Evolutionary conservation across 2,797 vertebrate genomes (phyloP).

Genomic region (Dermochelys coriacea): DNA sequence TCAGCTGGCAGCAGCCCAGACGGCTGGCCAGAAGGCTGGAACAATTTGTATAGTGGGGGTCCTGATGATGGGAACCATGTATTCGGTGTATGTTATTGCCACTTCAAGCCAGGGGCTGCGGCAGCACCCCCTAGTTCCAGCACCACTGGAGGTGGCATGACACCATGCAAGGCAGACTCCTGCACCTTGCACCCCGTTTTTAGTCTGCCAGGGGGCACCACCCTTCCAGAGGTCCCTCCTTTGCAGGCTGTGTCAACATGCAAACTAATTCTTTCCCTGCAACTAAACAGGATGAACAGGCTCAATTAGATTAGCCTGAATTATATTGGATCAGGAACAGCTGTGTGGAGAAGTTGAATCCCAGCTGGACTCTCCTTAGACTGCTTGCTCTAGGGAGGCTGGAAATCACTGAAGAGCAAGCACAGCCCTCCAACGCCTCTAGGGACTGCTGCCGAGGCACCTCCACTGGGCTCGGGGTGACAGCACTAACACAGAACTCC

Average conservation of each 20-base stretch:
- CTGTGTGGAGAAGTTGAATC: fast-evolving
- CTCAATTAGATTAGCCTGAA: background rate
- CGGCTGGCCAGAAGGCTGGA: background rate
- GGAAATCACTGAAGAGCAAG: background rate
- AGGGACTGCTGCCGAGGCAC: fast-evolving
- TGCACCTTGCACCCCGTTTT: background rate
- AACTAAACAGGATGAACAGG: background rate
- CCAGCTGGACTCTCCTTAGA: background rate
- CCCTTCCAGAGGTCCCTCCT: background rate
- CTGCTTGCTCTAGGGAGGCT: background rate
- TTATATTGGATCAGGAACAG: background rate
- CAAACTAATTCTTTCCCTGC: background rate
- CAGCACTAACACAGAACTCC: fast-evolving
- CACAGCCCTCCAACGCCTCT: background rate
- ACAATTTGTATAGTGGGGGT: too few relatives aligned
- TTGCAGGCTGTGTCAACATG: background rate
- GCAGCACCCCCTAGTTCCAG: too few relatives aligned
- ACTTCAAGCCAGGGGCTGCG: too few relatives aligned
- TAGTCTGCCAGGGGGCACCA: background rate
- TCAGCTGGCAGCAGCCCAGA: too few relatives aligned
- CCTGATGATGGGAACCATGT: too few relatives aligned
- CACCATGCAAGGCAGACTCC: background rate
- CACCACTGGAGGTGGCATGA: too few relatives aligned
- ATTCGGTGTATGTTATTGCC: too few relatives aligned
- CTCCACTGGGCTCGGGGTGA: fast-evolving